Base-by-base conservation (phyloP, 2,888 invertebrate species). In the Monochamus alternatus region DNA sequence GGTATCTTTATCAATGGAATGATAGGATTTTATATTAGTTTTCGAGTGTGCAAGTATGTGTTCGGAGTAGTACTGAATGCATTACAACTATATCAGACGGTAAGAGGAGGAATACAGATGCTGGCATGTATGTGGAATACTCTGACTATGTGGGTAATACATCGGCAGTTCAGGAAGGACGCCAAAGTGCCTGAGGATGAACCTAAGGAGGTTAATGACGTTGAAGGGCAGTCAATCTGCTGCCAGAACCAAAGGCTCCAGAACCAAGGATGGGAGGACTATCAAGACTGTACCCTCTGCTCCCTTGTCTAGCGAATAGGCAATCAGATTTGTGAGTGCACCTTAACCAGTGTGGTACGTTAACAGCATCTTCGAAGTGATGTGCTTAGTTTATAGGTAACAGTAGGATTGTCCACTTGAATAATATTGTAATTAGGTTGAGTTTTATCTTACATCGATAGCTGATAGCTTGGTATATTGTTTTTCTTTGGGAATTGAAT, bases 1-100 rank as follows among this genome's bases (percentile, higher is more conserved):
- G 78, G 78, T 4, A 55, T 73, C 9, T 74, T 68, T 10, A 70
- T 68, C 14, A 78, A 73, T 32, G 76, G 76, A 31, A 38, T 78
- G 5, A 76, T 77, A 22, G 79, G 79, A 52, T 68, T 78, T 22
- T 80, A 78, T 55, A 60, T 67, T 32, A 72, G 75, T 65, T 73
- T 78, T 60, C 51, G 73, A 75, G n/a, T 69, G 38, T 44, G 73
- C 10, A 69, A 73, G 38, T 75, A 71, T 32, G 38, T 38, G 12
- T 9, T 73, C 9, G 65, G 72, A 5, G 69, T 76, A 31, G 60
- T 75, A 12, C 22, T 78, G 12, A 79, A 76, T 63, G 76, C 74
- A 38, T 10, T 78, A 5, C 74, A 71, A 30, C 60, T 79, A 14
- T 74, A 79, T 63, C 62, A 75, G 55, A 75, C 69, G 9, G 51